Base-by-base conservation (phyloP, 2,113 vertebrate genomes). In the Merops nubicus region DNA sequence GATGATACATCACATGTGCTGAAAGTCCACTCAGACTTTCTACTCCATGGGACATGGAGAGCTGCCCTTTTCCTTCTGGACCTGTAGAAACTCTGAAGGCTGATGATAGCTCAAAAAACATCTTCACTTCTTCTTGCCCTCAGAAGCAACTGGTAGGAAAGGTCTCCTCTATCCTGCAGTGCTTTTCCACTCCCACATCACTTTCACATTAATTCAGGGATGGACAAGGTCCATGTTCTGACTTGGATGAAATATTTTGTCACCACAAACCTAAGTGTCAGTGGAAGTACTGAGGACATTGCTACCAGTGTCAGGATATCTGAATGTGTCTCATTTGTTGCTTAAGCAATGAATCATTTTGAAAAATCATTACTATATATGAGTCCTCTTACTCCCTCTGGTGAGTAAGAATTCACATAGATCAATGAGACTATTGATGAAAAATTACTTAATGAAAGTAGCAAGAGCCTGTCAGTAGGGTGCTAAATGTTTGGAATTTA, bases 381-480 rank as follows among this genome's bases (percentile, higher is more conserved):
- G 29, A 72, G 50, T 42, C 33, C 16, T 65, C 62, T 79, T 89
- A 48, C 40, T 88, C 40, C 65, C 43, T 73, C 42, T 89, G 93
- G 40, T 68, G 51, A 87, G 19, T 40, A 72, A 63, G 13, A 43
- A 60, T 56, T 69, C 77, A 85, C 8, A 33, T 7, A 50, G 38
- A 65, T 69, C 93, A 76, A 34, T 89, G 53, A 76, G 34, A 33
- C 34, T 79, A 67, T 73, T 13, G 53, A 38, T 83, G 26, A 67
- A 83, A 92, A 93, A 67, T n/a, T 86, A 62, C n/a, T 92, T 34
- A 59, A 11, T 83, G 43, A 82, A 95, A 82, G 7, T 9, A 90
- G 14, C 15, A 45, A 88, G 22, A 33, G 8, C 11, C 20, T 96
- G 45, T 76, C 68, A 43, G 45, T 26, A 45, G 18, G 47, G 23